Conservation (phyloP, 2,797 vertebrate species). For the Synaphobranchus kaupii region DNA sequence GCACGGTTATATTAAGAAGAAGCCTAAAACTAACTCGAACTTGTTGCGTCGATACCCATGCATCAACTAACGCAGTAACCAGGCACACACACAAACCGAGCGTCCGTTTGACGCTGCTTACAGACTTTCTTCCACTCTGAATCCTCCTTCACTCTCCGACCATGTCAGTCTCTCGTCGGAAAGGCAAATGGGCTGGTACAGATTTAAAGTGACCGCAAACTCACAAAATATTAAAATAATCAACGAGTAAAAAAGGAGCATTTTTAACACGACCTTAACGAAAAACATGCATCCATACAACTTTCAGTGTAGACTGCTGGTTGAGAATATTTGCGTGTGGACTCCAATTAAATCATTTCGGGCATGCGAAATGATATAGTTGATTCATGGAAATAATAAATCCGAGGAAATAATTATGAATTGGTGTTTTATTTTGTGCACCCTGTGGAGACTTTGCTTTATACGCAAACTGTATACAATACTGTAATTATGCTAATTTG, state of each 20-base stretch:
- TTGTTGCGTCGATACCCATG: constrained; percentile 53
- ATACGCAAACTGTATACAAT: not conserved
- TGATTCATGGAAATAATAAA: not conserved
- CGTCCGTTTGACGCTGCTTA: constrained; percentile 28
- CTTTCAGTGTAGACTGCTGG: not conserved
- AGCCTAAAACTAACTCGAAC: constrained; percentile 34
- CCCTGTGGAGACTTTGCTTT: not conserved
- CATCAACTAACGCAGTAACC: constrained; percentile 43
- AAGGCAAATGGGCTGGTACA: constrained; percentile 24
- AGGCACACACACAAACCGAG: constrained; percentile 35
- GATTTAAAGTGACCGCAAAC: constrained; percentile 38
- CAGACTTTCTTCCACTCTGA: constrained; percentile 33
- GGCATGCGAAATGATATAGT: not conserved
- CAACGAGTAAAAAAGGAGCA: not conserved
- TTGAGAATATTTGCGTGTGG: not conserved
- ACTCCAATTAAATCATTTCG: not conserved
- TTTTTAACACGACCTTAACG: too few species aligned
- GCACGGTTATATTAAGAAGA: constrained; percentile 18
- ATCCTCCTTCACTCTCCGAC: constrained; percentile 36
- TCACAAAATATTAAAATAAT: not conserved
- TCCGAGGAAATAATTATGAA: not conserved
- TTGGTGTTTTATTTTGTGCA: not conserved
- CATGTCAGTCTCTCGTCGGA: constrained; percentile 30
- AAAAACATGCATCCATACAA: not conserved
- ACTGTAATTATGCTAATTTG: not conserved